Evolutionary conservation across 1,140 invertebrate genomes (phyloP), one percentile per base, ranked within the genome.

Genomic region (Trachymyrmex cornetzi): DNA sequence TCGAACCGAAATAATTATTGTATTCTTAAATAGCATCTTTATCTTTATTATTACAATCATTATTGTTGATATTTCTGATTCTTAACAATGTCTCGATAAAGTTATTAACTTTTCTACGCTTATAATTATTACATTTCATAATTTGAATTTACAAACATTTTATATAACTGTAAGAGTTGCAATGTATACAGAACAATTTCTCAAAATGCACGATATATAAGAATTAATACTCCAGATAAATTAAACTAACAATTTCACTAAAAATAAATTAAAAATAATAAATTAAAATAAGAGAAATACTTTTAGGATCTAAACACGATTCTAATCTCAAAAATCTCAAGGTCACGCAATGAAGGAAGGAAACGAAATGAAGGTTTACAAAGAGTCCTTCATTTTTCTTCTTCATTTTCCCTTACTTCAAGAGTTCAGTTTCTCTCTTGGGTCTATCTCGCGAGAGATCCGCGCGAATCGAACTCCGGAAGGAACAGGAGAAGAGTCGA

Each of bases 391-490:
- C 19, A 55, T 24, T 50, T 48, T 53, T 9, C 72, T 66, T 24
- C 44, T 38, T 44, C 7, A 48, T 75, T 19, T 16, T 61, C 57
- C 19, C 55, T 38, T 16, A 24, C 69, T 66, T 38, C 48, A n/a
- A 67, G 48, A 80, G 77, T 67, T 80, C 77, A 30, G 44, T 63
- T 79, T 77, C 61, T 79, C 74, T 77, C 71, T 67, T 44, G 53
- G 16, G 48, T 85, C 50, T 66, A 19, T 53, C 57, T 77, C 59
- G 44, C 74, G 74, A 85, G 48, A 57, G 63, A 77, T 34, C 69
- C 38, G 50, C 66, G 55, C n/a, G 81, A 67, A 77, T 77, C 82
- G 71, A 77, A 66, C 82, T 77, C 61, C 74, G 48, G 72, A 67
- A 66, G 30, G 50, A 53, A 30, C 53, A 22, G 48, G 34, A 66